phyloP scores from a whole-genome alignment of 2,113 vertebrate genomes.

The Hippolais icterina region DNA sequence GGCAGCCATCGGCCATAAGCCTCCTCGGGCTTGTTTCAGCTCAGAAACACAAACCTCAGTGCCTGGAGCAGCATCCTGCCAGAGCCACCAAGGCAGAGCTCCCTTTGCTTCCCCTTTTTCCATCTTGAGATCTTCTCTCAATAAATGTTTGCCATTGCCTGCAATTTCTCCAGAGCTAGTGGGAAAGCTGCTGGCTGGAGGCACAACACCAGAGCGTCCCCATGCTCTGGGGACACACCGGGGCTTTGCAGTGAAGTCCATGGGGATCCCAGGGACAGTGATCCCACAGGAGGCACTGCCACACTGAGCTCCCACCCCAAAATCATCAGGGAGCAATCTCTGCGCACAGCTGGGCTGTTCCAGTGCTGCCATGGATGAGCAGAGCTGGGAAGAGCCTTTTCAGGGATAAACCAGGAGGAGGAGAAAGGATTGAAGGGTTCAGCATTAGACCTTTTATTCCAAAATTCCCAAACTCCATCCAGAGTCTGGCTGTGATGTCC shows the following conservation, averaged over 20 bases:
- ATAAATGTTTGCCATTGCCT: background rate
- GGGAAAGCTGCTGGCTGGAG: background rate
- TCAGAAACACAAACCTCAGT: background rate
- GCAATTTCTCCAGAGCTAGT: background rate
- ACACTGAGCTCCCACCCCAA: rapidly evolving
- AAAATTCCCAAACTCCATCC: background rate
- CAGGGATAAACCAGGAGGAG: background rate
- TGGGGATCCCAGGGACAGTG: rapidly evolving
- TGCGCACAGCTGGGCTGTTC: rapidly evolving
- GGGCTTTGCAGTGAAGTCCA: rapidly evolving
- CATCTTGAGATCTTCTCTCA: background rate
- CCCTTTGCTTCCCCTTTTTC: background rate
- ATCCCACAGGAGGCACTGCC: rapidly evolving
- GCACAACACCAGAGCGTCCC: rapidly evolving
- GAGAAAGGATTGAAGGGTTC: background rate
- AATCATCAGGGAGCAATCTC: background rate
- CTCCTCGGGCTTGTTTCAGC: background rate
- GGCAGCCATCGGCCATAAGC: background rate
- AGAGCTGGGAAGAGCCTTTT: background rate
- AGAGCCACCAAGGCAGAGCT: background rate
- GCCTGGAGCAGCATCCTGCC: background rate
- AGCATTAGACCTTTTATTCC: background rate
- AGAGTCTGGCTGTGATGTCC: rapidly evolving
- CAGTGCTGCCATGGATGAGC: background rate
- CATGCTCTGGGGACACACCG: rapidly evolving